A percentile compares a stretch with the other conserved stretches of the same genome.
These are phyloP conservation scores for Petrocephalus sullivani DNA, from an alignment of 2,797 vertebrate species.

Conservation along the genomic window DNA sequence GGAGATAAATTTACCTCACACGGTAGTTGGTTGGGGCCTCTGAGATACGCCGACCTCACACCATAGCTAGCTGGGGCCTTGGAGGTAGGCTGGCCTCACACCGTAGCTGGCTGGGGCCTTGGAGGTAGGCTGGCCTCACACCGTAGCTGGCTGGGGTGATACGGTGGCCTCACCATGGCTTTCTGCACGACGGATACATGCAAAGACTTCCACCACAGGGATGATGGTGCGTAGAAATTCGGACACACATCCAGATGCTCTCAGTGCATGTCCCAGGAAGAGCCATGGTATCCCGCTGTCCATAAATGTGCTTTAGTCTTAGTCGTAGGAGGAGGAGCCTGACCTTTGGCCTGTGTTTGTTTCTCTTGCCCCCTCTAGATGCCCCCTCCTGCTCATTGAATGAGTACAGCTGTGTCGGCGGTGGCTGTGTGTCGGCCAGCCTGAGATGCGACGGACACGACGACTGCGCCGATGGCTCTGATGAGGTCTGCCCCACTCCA, in stretches of 20 bases:
- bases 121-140: too few relatives aligned
- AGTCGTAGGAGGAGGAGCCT: background rate
- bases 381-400: slow-evolving; percentile 70
- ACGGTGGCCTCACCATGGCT: background rate
- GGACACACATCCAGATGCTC: background rate
- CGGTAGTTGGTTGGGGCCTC: too few relatives aligned
- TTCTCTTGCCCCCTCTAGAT: slow-evolving; percentile 46
- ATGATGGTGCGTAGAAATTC: background rate
- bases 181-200: background rate
- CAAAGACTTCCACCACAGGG: background rate
- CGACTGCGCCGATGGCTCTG: slow-evolving; percentile 76
- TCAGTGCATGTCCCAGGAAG: background rate
- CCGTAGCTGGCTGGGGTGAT: too few relatives aligned
- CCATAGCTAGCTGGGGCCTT: too few relatives aligned
- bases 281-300: background rate
- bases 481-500: slow-evolving; percentile 64
- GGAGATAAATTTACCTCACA: too few relatives aligned
- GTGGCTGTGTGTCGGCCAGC: slow-evolving; percentile 68
- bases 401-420: slow-evolving; percentile 70
- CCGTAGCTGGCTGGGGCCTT: too few relatives aligned
- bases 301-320: background rate
- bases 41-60: too few relatives aligned
- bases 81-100: too few relatives aligned
- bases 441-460: slow-evolving; percentile 70
- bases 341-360: background rate